These are phyloP conservation scores for Grammomys surdaster DNA, from an alignment of 2,113 vertebrate genomes.

Conservation along the genomic window DNA sequence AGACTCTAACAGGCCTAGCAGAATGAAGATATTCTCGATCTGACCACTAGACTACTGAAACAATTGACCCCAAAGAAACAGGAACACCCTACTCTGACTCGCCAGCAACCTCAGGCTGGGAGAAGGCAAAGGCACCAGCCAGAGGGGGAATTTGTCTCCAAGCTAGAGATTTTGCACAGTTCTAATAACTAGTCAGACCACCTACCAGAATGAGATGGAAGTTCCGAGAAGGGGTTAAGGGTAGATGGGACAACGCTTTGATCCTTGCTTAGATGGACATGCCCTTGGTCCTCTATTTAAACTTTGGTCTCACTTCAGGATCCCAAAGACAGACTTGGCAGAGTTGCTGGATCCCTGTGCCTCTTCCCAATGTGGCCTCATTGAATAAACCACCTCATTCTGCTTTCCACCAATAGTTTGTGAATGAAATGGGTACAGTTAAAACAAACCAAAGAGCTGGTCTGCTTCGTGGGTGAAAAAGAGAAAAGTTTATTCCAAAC, in stretches of 20 bases:
- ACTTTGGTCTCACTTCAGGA: neutral
- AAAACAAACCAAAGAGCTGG: neutral
- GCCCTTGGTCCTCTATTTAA: neutral
- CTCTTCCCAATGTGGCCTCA: neutral
- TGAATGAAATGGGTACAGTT: neutral
- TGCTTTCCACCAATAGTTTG: neutral
- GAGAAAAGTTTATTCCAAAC: neutral
- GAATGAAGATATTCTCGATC: neutral
- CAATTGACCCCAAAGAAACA: neutral
- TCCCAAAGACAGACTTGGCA: neutral
- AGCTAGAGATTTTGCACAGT: neutral
- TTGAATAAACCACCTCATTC: neutral
- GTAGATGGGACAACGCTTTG: neutral
- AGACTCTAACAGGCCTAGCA: neutral
- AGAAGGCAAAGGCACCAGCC: neutral
- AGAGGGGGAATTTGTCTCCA: neutral
- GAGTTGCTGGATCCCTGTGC: neutral
- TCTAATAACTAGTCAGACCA: neutral
- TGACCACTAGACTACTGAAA: neutral
- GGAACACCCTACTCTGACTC: neutral
- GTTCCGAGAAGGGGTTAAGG: neutral
- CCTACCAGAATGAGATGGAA: neutral
- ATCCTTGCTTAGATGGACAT: neutral
- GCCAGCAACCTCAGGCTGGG: neutral
- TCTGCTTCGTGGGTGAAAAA: neutral